phyloP scores from a whole-genome alignment of 2,113 vertebrate species.

The Candoia aspera region DNA sequence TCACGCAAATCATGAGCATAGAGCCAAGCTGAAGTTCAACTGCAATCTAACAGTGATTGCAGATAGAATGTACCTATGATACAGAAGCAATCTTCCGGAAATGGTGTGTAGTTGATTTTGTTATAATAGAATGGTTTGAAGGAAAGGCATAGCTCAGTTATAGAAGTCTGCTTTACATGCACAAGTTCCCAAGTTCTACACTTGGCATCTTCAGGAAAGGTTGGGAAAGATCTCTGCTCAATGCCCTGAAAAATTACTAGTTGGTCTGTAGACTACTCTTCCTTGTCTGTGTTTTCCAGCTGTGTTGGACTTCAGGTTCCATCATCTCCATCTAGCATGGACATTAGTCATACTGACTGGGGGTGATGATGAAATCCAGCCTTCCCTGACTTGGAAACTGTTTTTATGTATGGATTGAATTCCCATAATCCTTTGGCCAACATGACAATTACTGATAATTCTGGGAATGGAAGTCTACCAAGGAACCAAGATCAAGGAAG shows the following conservation, averaged over 20 bases:
- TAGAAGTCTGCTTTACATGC: neutral
- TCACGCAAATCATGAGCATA: conserved; percentile 51
- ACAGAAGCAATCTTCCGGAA: neutral
- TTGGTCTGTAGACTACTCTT: neutral
- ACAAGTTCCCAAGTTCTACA: neutral
- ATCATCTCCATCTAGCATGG: neutral
- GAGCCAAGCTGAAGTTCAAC: neutral
- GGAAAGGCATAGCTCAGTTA: neutral
- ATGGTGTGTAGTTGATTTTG: neutral
- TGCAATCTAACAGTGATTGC: neutral
- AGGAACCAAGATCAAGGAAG: neutral
- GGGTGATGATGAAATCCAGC: neutral
- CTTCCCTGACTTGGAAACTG: neutral
- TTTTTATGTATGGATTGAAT: neutral
- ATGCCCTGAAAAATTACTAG: neutral
- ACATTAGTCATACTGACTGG: neutral
- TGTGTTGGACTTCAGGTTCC: neutral
- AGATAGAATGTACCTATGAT: neutral
- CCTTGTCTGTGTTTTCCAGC: neutral
- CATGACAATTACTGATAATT: neutral
- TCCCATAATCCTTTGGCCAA: neutral
- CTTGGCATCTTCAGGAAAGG: neutral
- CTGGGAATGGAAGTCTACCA: neutral
- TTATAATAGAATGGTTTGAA: neutral
- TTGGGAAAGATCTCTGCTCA: neutral